Base-by-base conservation (phyloP, 2,888 invertebrate species). In the Drosophila anceps region DNA sequence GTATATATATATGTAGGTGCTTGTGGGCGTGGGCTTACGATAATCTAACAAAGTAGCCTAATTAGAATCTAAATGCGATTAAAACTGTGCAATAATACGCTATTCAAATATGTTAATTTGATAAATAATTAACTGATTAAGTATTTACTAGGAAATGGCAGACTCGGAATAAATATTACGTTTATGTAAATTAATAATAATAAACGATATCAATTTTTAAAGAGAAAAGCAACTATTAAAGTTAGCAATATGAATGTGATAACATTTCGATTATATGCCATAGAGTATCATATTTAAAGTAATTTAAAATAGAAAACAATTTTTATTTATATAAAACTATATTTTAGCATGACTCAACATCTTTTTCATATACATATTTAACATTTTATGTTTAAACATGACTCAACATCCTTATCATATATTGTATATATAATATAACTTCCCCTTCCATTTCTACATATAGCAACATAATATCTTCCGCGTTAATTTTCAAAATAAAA, bases 31-130 rank as follows among this genome's bases (percentile, higher is more conserved):
- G 44, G 20, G 13, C 33, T 50, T 57, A 33, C 24, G 24, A 18
- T 57, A 57, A 71, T 63, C 57, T 18, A 6, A 51, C 31, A 27
- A 29, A 44, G 46, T 53, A 15, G 20, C 20, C 29, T 41, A 54
- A 57, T 68, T 48, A 54, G n/a, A 33, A 46, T 39, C 37, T 12
- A 67, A 54, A 43, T 31, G 33, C 43, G 18, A 8, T 9, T 67
- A 37, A 51, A 55, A 41, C 24, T 35, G 58, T 2, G 31, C 15
- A 8, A 50, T 15, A 43, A 33, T 35, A 41, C 7, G 18, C 37
- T 29, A 4, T 12, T n/a, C 4, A 37, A 64, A 39, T 24, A 18
- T 39, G 18, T 12, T 12, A 37, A 50, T 20, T 24, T 65, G 24
- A 24, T 64, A 15, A 64, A 29, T 37, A 50, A 31, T 31, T 50